Conservation (phyloP, 2,113 vertebrate species). For the Aspiorhynchus laticeps region DNA sequence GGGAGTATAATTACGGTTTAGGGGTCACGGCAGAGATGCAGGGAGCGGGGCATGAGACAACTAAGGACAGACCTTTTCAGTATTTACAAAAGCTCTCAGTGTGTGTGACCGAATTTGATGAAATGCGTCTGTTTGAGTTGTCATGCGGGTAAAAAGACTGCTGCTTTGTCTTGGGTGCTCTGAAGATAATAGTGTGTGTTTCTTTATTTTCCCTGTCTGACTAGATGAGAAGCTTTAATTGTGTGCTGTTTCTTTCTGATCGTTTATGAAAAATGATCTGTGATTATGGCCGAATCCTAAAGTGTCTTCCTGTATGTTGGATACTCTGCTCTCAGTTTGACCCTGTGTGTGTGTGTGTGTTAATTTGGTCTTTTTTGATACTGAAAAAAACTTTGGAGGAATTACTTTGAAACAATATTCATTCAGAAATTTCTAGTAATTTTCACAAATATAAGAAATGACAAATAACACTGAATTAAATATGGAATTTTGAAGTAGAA, state of each 20-base stretch:
- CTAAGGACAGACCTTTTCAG: constrained; percentile 14
- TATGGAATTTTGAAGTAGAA: not conserved
- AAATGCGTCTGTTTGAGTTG: not conserved
- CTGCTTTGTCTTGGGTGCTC: constrained; percentile 3
- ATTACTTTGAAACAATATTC: too few species aligned
- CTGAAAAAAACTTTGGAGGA: not conserved
- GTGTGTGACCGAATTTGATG: not conserved
- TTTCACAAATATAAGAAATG: not conserved
- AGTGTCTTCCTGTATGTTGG: not conserved
- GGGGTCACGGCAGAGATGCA: constrained; percentile 11
- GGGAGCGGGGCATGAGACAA: constrained; percentile 20
- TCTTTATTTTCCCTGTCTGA: not conserved
- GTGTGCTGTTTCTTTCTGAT: not conserved
- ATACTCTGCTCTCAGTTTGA: not conserved
- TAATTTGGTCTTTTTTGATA: not conserved
- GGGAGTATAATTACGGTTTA: constrained; percentile 43
- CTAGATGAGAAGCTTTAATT: not conserved
- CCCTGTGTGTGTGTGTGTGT: not conserved
- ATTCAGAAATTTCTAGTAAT: too few species aligned
- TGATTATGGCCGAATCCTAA: not conserved
- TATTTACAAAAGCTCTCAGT: constrained; percentile 18
- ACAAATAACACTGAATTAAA: not conserved
- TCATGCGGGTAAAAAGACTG: constrained; percentile 6
- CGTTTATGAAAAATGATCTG: not conserved
- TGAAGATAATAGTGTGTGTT: not conserved